Base-by-base conservation (phyloP, 2,888 invertebrate species). In the Ceramica pisi region DNA sequence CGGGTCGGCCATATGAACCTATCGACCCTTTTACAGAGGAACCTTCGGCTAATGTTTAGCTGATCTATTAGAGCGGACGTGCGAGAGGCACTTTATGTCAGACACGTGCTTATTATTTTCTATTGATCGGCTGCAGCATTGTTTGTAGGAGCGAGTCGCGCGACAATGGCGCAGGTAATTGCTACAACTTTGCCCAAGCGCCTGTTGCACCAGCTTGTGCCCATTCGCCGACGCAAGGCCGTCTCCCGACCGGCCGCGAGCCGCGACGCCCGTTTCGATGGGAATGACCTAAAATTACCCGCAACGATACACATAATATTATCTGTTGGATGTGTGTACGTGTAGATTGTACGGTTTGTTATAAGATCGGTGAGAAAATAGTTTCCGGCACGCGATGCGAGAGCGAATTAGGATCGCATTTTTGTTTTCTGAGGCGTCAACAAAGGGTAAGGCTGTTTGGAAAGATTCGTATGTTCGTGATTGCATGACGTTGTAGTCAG, bases 261-360 rank as follows among this genome's bases (percentile, higher is more conserved):
- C 61, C 75, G 80, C 86, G 84, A 83, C 61, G 57, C 53, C 79
- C 55, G 64, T 68, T 72, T 83, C 83, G 91, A 91, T 90, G 94
- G 94, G 94, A 94, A 94, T 90, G 93, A 94, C 93, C 94, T 94
- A 89, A 93, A 94, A 94, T 93, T 92, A 91, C 86, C 86, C 75
- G 83, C 85, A 87, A 87, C 86, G 82, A 89, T 87, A 88, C 83
- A 87, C 85, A 90, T 87, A 89, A 89, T 86, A 89, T 87, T 84
- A 88, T 88, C 86, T 87, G 87, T 82, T 83, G 84, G 81, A 84
- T 71, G 78, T 81, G 75, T 76, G 79, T 85, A 87, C 78, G 82
- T 78, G 83, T 87, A 83, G 81, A 83, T 82, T 78, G 85, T 85
- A 85, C 71, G 85, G 84, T 86, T 85, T 87, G 85, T 88, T 87